Evolutionary conservation across 2,888 invertebrate species (phyloP).

Genomic region (Drosophila lacicola): DNA sequence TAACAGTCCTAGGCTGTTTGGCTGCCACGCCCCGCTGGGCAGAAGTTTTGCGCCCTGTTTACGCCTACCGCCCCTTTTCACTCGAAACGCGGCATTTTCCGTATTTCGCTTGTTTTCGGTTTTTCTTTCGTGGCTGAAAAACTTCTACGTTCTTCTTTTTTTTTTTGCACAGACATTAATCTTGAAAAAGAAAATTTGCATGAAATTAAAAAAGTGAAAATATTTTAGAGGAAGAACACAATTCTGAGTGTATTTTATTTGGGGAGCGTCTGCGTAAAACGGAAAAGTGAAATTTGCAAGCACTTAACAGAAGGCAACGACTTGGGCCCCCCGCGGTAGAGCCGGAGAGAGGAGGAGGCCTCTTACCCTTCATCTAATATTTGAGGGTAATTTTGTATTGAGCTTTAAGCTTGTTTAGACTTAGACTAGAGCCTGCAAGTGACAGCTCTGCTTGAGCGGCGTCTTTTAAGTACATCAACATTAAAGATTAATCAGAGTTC

Average conservation of each 20-base stretch:
- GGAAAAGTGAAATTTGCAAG: constrained; percentile 77
- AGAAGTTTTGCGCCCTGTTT: constrained; percentile 44
- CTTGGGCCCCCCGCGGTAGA: constrained; percentile 1
- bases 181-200: constrained; percentile 79
- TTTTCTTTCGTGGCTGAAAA: constrained; percentile 35
- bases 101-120: constrained; percentile 30
- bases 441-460: neutral
- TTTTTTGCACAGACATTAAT: constrained; percentile 74
- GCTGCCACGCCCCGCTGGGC: constrained; percentile 38
- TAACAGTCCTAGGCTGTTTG: constrained; percentile 12
- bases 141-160: constrained; percentile 30
- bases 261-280: constrained; percentile 36
- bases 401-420: neutral
- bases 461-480: too few species aligned
- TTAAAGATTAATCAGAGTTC: too few species aligned
- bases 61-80: constrained; percentile 14
- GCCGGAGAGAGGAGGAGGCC: neutral
- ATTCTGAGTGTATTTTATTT: constrained; percentile 5
- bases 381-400: constrained; percentile 2
- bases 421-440: constrained; percentile 6
- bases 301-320: constrained; percentile 63
- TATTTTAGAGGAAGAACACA: constrained; percentile 44
- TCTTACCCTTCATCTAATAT: neutral
- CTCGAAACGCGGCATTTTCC: constrained; percentile 21
- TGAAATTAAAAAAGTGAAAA: constrained; percentile 79